These are phyloP conservation scores for Malurus melanocephalus DNA, from an alignment of 2,113 vertebrate species.

Conservation along the genomic window DNA sequence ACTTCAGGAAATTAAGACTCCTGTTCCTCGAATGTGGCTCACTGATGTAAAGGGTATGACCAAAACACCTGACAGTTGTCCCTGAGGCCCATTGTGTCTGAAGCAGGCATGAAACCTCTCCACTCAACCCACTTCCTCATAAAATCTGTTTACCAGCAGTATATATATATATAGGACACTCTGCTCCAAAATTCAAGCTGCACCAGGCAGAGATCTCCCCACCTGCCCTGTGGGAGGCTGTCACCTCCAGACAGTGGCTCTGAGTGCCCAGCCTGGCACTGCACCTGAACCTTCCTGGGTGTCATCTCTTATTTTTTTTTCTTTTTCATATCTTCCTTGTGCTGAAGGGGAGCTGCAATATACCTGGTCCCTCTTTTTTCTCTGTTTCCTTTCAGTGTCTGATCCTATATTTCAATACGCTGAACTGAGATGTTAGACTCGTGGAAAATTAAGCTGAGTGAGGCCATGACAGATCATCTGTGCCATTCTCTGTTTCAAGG, in stretches of 20 bases:
- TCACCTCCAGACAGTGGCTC: background rate
- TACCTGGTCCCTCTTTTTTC: background rate
- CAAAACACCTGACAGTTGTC: background rate
- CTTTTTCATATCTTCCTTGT: background rate
- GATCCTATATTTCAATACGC: background rate
- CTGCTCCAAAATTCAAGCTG: background rate
- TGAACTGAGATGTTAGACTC: background rate
- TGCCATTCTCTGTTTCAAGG: background rate
- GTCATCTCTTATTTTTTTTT: background rate
- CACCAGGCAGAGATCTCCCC: background rate
- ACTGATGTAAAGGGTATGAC: background rate
- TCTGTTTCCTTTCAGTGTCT: background rate
- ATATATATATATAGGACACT: fast-evolving
- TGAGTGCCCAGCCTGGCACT: background rate
- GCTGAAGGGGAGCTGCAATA: fast-evolving
- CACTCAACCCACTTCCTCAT: background rate
- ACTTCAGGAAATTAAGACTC: background rate
- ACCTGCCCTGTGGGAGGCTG: fast-evolving
- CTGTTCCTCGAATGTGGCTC: background rate
- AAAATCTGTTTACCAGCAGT: background rate
- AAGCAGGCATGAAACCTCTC: background rate
- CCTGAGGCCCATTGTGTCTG: background rate
- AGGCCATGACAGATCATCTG: background rate
- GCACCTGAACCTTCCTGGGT: background rate
- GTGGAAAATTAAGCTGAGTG: background rate